Evolutionary conservation across 2,888 invertebrate species (phyloP).

Genomic region (Ophion costatus): DNA sequence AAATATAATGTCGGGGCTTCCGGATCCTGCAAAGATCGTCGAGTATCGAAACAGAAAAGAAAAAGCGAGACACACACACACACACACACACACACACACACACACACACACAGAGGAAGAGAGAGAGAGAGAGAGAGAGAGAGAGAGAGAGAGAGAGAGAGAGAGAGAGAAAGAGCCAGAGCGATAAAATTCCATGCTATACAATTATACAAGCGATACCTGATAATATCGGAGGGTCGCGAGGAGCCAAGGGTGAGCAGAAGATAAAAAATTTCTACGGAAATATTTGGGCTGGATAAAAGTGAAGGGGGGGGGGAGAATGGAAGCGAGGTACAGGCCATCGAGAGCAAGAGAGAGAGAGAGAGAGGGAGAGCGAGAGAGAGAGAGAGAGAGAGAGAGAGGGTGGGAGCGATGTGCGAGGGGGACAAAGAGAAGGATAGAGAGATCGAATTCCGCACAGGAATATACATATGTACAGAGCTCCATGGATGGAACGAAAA

Average conservation of each 20-base stretch:
- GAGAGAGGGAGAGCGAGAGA: background rate
- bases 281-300: conserved; percentile 58
- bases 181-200: conserved; percentile 32
- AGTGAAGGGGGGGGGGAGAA: conserved; percentile 42
- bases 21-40: background rate
- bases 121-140: background rate
- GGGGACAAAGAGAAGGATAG: background rate
- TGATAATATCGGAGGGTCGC: conserved; percentile 45
- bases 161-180: background rate
- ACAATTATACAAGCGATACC: conserved; percentile 45
- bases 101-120: background rate
- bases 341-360: background rate
- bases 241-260: background rate
- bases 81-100: no score
- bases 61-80: background rate
- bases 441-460: background rate
- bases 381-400: background rate
- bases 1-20: background rate
- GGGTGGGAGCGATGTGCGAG: background rate
- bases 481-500: conserved; percentile 47
- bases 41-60: background rate
- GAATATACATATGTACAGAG: background rate
- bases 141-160: background rate
- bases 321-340: background rate
- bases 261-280: conserved; percentile 56